Evolutionary conservation across 2,113 vertebrate genomes (phyloP).

Genomic region (Eonycteris spelaea): DNA sequence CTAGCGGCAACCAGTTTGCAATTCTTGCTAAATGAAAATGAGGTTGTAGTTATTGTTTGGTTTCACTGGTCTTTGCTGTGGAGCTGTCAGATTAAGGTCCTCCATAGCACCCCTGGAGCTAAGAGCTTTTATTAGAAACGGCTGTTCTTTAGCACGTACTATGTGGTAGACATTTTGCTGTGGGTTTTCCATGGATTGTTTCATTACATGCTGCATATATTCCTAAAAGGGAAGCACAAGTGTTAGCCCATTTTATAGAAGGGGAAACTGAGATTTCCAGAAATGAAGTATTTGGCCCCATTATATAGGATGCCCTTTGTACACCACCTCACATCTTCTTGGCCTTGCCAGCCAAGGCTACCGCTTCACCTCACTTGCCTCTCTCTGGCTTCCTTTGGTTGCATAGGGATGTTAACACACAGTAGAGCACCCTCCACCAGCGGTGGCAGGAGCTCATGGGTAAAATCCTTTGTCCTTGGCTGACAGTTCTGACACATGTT

Average conservation of each 20-base stretch:
- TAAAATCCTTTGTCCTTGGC: not conserved
- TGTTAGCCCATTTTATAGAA: not conserved
- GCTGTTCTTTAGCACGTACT: not conserved
- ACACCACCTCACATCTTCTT: not conserved
- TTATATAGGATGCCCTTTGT: not conserved
- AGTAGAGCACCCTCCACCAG: not conserved
- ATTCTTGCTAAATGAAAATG: not conserved
- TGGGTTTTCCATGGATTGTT: not conserved
- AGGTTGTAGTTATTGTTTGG: not conserved
- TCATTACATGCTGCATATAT: not conserved
- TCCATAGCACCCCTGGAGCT: not conserved
- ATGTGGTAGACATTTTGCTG: not conserved
- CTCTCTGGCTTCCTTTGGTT: not conserved
- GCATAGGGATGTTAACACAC: accelerated
- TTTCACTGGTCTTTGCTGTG: not conserved
- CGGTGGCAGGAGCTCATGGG: not conserved
- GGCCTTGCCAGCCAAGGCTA: not conserved
- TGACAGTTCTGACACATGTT: not conserved
- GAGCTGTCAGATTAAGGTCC: not conserved
- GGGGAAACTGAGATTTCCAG: not conserved
- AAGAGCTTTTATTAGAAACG: not conserved
- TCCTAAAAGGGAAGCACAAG: not conserved
- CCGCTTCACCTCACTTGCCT: not conserved
- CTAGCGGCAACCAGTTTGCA: not conserved
- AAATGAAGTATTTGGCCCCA: not conserved